These are phyloP conservation scores for Lasioglossum lativentre DNA, from an alignment of 2,888 invertebrate species.

Conservation along the genomic window DNA sequence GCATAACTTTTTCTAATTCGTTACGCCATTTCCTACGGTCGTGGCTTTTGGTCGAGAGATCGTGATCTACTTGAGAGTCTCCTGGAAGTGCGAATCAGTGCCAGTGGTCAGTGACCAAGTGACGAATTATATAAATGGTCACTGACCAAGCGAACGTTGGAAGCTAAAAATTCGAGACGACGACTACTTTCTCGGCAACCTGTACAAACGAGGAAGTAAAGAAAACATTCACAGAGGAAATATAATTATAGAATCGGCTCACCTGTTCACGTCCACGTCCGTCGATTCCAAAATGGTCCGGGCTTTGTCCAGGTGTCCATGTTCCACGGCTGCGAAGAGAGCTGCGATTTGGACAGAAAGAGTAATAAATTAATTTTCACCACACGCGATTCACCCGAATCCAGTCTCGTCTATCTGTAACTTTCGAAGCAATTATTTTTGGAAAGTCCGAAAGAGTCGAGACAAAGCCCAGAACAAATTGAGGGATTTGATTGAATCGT, in stretches of 20 bases:
- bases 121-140: no score
- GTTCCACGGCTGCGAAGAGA: conserved; percentile 97
- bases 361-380: background rate
- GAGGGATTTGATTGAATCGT: background rate
- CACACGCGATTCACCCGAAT: background rate
- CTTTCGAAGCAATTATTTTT: background rate
- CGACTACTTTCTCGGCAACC: no score
- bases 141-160: no score
- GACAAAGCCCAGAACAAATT: background rate
- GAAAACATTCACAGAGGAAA: background rate
- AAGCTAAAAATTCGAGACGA: no score
- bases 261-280: conserved; percentile 98
- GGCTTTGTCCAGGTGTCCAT: conserved; percentile 96
- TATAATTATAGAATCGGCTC: conserved; percentile 69
- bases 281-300: conserved; percentile 96
- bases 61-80: background rate
- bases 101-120: no score
- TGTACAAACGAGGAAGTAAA: no score
- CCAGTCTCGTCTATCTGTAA: background rate
- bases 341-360: conserved; percentile 88
- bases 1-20: conserved; percentile 2
- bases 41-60: background rate
- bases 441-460: background rate
- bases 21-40: background rate
- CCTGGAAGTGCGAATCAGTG: background rate